These are phyloP conservation scores for Dicaeum eximium DNA, from an alignment of 2,113 vertebrate species.

Conservation along the genomic window DNA sequence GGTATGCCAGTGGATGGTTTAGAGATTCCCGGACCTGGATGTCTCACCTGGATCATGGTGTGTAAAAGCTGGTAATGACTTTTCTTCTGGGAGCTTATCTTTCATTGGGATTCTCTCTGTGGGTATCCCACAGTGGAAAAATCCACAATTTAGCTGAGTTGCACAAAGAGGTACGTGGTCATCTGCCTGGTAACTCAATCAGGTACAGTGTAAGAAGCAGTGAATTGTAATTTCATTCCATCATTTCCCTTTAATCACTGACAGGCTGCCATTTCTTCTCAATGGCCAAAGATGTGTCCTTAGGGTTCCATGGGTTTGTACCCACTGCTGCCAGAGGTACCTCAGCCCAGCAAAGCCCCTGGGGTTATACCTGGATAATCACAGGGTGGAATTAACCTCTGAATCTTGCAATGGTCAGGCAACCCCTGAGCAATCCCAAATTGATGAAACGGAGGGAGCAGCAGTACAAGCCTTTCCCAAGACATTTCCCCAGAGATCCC, in stretches of 20 bases:
- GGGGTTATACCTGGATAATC: background rate
- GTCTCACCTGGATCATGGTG: background rate
- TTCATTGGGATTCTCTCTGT: background rate
- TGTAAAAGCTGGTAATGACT: background rate
- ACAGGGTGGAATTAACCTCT: accelerated
- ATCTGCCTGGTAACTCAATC: accelerated
- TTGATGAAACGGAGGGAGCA: background rate
- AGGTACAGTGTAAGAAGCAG: background rate
- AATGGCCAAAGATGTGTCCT: background rate
- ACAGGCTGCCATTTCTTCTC: background rate
- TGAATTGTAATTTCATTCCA: background rate
- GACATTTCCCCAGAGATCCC: background rate
- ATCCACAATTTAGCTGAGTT: background rate
- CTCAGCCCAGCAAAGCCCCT: background rate
- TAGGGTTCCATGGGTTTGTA: background rate
- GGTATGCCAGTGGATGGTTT: background rate
- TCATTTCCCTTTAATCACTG: background rate
- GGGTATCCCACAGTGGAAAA: background rate
- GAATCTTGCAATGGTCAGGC: background rate
- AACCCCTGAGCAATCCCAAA: background rate
- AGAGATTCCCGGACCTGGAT: background rate
- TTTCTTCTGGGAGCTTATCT: background rate
- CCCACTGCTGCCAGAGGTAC: background rate
- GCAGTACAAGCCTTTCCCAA: background rate
- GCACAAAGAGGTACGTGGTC: background rate